Percentiles rank a stretch among this genome's conserved stretches.
Evolutionary conservation across 2,888 invertebrate genomes (phyloP).

Genomic region (Orchesella flavescens): DNA sequence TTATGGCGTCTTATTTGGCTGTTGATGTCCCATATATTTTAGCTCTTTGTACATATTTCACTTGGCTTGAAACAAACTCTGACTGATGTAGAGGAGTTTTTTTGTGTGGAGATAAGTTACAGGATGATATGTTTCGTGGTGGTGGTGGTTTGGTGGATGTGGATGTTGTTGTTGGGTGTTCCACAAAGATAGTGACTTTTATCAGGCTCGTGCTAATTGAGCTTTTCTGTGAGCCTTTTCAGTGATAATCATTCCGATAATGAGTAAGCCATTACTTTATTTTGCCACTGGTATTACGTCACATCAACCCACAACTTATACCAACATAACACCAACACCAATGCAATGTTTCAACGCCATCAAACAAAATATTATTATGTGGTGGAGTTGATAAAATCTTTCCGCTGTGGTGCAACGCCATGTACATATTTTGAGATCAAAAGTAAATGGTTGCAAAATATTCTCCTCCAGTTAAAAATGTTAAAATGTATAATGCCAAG

Average conservation of each 20-base stretch:
- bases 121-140: not conserved
- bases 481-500: too few species aligned
- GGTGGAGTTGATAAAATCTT: too few species aligned
- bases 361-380: too few species aligned
- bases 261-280: slow-evolving; percentile 30
- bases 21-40: not conserved
- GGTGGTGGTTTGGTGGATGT: not conserved
- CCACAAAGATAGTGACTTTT: slow-evolving; percentile 48
- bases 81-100: too few species aligned
- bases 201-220: slow-evolving; percentile 64
- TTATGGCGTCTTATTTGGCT: not conserved
- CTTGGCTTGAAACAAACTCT: not conserved
- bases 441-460: too few species aligned
- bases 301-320: too few species aligned
- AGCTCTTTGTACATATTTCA: not conserved
- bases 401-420: too few species aligned
- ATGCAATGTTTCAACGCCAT: too few species aligned
- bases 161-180: slow-evolving; percentile 17
- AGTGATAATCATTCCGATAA: slow-evolving; percentile 53
- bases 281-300: slow-evolving; percentile 36
- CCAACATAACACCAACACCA: too few species aligned
- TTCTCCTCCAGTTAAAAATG: too few species aligned
- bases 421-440: too few species aligned
- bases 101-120: too few species aligned
- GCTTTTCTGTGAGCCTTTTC: slow-evolving; percentile 53